A percentile compares a stretch with the other conserved stretches of the same genome.
These are phyloP conservation scores for western clawed frog (Xenopus tropicalis) DNA, from an alignment of 2,113 vertebrate genomes.

Conservation along the genomic window UCB_Xtro_10.0 CM004445.2:104222501-104223000, in stretches of 20 bases:
- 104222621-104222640: conserved; percentile 4
- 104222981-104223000: too few species aligned
- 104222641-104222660: conserved; percentile 6
- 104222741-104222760: conserved; percentile 31
- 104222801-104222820: conserved; percentile 20
- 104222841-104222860: background rate
- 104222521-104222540: conserved; percentile 29
- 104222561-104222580: conserved; percentile 30
- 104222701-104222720: conserved; percentile 37
- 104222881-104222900: conserved; percentile 21
- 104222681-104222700: conserved; percentile 28
- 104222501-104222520: conserved; percentile 36
- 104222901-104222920: background rate
- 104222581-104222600: conserved; percentile 33
- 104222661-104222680: conserved; percentile 27
- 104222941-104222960: too few species aligned
- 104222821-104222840: conserved; percentile 18
- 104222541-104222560: conserved; percentile 23
- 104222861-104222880: conserved; percentile 33
- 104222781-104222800: conserved; percentile 35
- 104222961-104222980: too few species aligned
- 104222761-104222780: conserved; percentile 24
- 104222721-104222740: conserved; percentile 35
- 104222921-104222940: background rate
- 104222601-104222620: conserved; percentile 17